Conservation (phyloP, 2,797 vertebrate species). For the Chelmon rostratus region DNA sequence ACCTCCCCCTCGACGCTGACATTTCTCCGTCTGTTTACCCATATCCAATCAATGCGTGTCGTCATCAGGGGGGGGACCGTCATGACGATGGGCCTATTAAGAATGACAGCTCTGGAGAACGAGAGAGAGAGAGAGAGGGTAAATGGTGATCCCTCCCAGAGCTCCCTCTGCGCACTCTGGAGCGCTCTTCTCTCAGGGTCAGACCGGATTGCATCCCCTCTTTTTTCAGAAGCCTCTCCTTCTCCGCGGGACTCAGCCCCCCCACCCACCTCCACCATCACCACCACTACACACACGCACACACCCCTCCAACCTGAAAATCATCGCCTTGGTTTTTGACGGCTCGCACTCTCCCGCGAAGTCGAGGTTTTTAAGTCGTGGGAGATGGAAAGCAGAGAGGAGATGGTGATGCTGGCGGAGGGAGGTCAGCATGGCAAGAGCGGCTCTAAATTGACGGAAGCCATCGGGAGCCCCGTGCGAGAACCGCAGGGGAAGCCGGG, state of each 20-base stretch:
- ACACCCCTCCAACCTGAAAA: constrained; percentile 64
- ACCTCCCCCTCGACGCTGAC: constrained; percentile 84
- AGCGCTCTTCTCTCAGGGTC: constrained; percentile 93
- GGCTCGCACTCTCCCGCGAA: constrained; percentile 60
- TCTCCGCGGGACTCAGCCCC: constrained; percentile 55
- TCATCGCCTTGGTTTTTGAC: constrained; percentile 55
- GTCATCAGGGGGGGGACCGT: constrained; percentile 93
- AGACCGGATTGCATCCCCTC: constrained; percentile 84
- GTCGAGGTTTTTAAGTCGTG: constrained; percentile 54
- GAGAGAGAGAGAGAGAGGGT: constrained; percentile 94
- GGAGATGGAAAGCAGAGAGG: constrained; percentile 95
- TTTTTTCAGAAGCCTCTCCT: constrained; percentile 72
- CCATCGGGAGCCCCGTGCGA: constrained; percentile 84
- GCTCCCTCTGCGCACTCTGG: constrained; percentile 89
- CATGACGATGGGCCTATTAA: constrained; percentile 95
- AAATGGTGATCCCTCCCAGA: constrained; percentile 99
- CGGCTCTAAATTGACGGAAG: constrained; percentile 88
- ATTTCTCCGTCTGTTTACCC: constrained; percentile 93
- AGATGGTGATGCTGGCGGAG: constrained; percentile 93
- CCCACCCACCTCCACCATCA: constrained; percentile 41
- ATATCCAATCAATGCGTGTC: constrained; percentile 93
- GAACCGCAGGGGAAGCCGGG: constrained; percentile 90
- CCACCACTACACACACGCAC: constrained; percentile 28
- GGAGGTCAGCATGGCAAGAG: constrained; percentile 91
- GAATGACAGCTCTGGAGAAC: constrained; percentile 93